Percentiles rank a stretch among this genome's conserved stretches.
Conservation (phyloP, 2,113 vertebrate species). For the Otolemur garnettii region DNA sequence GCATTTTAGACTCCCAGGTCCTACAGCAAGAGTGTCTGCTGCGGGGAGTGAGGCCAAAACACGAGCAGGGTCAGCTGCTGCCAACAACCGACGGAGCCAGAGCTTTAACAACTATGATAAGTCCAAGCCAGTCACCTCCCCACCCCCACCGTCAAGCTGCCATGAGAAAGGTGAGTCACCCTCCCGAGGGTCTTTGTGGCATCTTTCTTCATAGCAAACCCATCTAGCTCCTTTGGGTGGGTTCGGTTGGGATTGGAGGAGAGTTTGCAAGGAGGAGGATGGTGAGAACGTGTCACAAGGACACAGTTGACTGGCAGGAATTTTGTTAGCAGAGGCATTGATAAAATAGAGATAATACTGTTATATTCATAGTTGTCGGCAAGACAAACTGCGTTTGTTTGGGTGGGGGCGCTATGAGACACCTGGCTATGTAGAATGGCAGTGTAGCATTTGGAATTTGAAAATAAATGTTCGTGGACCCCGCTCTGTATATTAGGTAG, state of each 20-base stretch:
- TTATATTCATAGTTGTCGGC: neutral
- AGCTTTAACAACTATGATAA: conserved; percentile 96
- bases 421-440: conserved; percentile 7
- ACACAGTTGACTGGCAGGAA: neutral
- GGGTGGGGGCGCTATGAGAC: neutral
- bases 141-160: conserved; percentile 77
- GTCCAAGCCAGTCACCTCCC: conserved; percentile 91
- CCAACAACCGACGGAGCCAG: conserved; percentile 96
- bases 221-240: neutral
- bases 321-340: neutral
- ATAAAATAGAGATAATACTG: neutral
- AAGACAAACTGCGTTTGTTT: neutral
- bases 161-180: conserved; percentile 92
- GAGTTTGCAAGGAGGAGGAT: neutral
- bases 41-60: conserved; percentile 94
- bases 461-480: conserved; percentile 22
- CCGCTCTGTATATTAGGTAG: neutral
- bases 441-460: neutral
- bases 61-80: conserved; percentile 90
- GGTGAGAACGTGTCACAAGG: neutral
- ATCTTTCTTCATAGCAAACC: conserved; percentile 2
- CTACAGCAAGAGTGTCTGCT: conserved; percentile 92
- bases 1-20: conserved; percentile 94
- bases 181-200: neutral
- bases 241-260: accelerated